phyloP scores from a whole-genome alignment of 1,140 invertebrate species.

The Nasonia vitripennis region DNA sequence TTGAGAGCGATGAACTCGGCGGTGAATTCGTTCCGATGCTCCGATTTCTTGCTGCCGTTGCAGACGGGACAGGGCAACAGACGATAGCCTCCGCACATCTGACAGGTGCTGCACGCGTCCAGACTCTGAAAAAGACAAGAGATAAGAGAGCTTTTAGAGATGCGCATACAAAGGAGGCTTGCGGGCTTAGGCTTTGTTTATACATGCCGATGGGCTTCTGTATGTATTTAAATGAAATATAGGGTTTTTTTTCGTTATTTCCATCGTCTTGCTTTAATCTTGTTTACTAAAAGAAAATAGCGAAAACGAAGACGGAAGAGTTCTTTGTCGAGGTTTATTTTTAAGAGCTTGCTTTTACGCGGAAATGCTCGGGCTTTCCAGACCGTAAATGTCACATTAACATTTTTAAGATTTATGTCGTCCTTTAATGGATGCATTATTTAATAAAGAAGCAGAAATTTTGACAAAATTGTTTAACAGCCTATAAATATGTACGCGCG shows the following conservation, averaged over 20 bases:
- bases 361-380: too few species aligned
- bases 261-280: not conserved
- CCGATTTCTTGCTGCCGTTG: conserved; percentile 96
- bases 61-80: conserved; percentile 92
- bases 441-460: too few species aligned
- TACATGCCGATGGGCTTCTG: too few species aligned
- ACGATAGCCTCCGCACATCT: conserved; percentile 92
- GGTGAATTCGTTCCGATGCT: conserved; percentile 94
- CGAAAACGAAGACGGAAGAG: not conserved
- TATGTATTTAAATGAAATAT: too few species aligned
- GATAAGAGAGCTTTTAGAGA: not conserved
- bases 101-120: conserved; percentile 86
- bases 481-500: too few species aligned
- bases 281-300: not conserved
- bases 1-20: conserved; percentile 95
- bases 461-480: too few species aligned
- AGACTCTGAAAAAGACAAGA: conserved; percentile 80
- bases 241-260: not conserved
- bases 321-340: too few species aligned
- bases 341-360: too few species aligned
- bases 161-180: not conserved
- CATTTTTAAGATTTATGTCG: too few species aligned
- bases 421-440: too few species aligned
- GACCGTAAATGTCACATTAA: too few species aligned
- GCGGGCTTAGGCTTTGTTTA: not conserved